Conservation (phyloP, 2,888 invertebrate species). For the Petrolisthes manimaculis region DNA sequence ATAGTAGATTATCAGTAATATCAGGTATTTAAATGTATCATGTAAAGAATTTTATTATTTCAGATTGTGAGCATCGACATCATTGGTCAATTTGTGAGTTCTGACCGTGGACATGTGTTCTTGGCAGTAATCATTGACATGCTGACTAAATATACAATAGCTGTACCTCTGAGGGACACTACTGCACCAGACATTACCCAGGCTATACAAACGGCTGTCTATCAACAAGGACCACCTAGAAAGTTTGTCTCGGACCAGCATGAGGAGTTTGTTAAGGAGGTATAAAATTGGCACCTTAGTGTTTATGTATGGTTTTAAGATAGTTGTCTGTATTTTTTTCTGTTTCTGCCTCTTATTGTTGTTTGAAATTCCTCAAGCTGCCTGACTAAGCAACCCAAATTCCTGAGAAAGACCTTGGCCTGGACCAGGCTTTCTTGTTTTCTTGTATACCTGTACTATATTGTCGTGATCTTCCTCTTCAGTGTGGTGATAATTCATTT, state of each 20-base stretch:
- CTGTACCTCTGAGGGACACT: conserved; percentile 44
- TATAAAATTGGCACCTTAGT: not conserved
- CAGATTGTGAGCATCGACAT: conserved; percentile 57
- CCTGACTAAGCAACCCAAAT: not conserved
- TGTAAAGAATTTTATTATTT: no score
- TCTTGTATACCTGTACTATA: no score
- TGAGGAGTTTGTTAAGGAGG: conserved; percentile 51
- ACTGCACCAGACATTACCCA: conserved; percentile 41
- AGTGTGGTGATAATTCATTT: no score
- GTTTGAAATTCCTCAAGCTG: not conserved
- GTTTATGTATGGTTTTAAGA: not conserved
- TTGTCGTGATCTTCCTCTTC: no score
- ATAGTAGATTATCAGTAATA: no score
- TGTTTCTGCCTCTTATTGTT: not conserved
- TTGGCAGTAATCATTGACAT: conserved; percentile 55
- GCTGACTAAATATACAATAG: conserved; percentile 52
- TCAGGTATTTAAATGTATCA: no score
- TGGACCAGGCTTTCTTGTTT: no score
- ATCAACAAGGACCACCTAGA: conserved; percentile 47
- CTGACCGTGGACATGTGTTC: conserved; percentile 38
- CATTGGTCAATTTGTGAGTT: conserved; percentile 46
- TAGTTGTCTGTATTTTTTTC: not conserved
- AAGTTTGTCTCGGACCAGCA: conserved; percentile 51
- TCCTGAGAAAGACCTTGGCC: no score
- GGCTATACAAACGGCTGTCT: conserved; percentile 36